Base-by-base conservation (phyloP, 2,888 invertebrate species). In the Agrotis exclamationis region DNA sequence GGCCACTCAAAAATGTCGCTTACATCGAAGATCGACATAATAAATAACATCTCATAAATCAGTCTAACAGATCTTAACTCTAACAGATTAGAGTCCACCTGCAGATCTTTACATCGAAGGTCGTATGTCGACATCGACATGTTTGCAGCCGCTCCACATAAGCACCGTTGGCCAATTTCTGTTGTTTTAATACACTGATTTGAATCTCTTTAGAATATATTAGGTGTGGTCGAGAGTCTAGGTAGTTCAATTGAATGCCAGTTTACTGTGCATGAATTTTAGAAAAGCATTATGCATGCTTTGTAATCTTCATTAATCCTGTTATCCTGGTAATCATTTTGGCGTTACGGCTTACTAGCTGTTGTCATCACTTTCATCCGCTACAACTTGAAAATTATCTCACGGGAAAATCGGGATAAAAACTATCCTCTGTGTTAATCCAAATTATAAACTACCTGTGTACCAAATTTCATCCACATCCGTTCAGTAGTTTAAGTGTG, bases 111-210 rank as follows among this genome's bases (percentile, higher is more conserved):
- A 65, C 48, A 45, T 69, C 62, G 82, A 80, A 80, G 80, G 82
- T 70, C 82, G 80, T 22, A 24, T 80, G 82, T 80, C 66, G 79
- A 64, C 69, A 78, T 53, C 45, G 65, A 70, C 70, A 74, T 60
- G 54, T 53, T 59, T 48, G 62, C 51, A 66, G 59, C 24, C 78
- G 78, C 82, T 82, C 80, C 79, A 80, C 80, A 80, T 82, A 70
- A 58, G 22, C 45, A 62, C 28, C 54, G 68, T 80, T 80, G 74
- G 82, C 82, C 79, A 80, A 80, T 63, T 67, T 79, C 79, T 79
- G 82, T 80, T 80, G 80, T 80, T 74, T 80, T 79, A 80, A 74
- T 79, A 74, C 73, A 22, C 79, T 82, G 82, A 80, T 80, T 80
- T 80, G 79, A 82, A 80, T 80, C 80, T 80, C 66, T 81, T 79